Conservation (phyloP, 1,140 invertebrate genomes). For the Lasioglossum albipes region DNA sequence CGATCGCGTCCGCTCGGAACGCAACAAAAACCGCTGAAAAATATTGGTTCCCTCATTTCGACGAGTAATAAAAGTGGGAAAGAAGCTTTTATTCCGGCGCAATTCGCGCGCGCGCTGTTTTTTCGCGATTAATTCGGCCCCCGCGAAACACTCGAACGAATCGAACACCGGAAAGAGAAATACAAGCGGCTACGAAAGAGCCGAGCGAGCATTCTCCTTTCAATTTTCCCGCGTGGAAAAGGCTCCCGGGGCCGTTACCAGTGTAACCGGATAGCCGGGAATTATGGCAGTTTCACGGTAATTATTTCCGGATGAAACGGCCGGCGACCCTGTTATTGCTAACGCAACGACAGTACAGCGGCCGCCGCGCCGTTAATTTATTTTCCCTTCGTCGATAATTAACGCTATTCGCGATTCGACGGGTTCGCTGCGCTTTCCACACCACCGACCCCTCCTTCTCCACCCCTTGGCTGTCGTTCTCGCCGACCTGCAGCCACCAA, state of each 20-base stretch:
- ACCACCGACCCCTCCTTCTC: not conserved
- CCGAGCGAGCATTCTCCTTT: not conserved
- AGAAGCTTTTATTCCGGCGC: not conserved
- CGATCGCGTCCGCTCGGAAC: not conserved
- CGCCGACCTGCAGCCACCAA: too few relatives aligned
- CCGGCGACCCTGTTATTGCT: not conserved
- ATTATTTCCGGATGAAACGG: conserved; percentile 2
- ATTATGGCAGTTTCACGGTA: conserved; percentile 28
- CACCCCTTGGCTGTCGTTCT: not conserved
- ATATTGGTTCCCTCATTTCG: not conserved
- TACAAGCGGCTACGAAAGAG: not conserved
- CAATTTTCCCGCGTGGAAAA: not conserved
- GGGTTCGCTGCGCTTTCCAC: not conserved
- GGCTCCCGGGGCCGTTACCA: not conserved
- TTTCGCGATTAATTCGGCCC: not conserved
- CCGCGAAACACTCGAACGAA: not conserved
- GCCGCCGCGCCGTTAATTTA: conserved; percentile 24
- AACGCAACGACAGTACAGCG: not conserved
- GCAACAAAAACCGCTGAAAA: not conserved
- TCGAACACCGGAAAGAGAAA: not conserved
- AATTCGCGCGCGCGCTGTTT: not conserved
- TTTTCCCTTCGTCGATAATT: conserved; percentile 33
- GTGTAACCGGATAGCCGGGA: not conserved
- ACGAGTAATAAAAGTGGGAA: not conserved
- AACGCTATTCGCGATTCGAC: conserved; percentile 15